phyloP scores from a whole-genome alignment of 2,888 invertebrate species.

The Drosophila mimetica region DNA sequence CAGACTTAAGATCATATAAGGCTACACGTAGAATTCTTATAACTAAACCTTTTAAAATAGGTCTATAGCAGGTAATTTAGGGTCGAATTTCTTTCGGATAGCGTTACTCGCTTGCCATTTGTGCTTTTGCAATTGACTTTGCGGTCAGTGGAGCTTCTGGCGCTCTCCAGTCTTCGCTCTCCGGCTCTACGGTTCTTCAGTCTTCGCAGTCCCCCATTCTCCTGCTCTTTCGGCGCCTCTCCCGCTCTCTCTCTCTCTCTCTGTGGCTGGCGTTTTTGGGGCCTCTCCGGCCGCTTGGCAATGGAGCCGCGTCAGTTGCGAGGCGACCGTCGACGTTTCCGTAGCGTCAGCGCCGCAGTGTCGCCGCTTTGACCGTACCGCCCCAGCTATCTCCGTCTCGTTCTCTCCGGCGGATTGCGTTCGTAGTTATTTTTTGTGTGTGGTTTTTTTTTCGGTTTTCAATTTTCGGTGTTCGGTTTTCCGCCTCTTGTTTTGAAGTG shows the following conservation, averaged over 20 bases:
- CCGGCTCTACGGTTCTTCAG: background rate
- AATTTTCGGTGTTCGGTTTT: slow-evolving; percentile 13
- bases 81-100: background rate
- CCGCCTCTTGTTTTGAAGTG: slow-evolving; percentile 35
- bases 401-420: slow-evolving; percentile 13
- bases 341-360: slow-evolving; percentile 45
- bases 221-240: background rate
- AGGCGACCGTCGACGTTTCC: slow-evolving; percentile 72
- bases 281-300: slow-evolving; percentile 18
- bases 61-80: no score
- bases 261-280: slow-evolving; percentile 4
- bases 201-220: background rate
- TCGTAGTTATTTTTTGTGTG: background rate
- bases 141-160: slow-evolving; percentile 4
- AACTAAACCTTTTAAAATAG: no score
- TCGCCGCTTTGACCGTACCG: slow-evolving; percentile 25
- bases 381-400: slow-evolving; percentile 6
- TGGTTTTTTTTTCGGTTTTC: background rate
- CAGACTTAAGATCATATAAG: no score
- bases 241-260: slow-evolving; percentile 12
- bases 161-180: slow-evolving; percentile 1
- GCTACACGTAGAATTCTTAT: no score
- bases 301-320: slow-evolving; percentile 63
- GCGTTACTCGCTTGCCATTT: background rate
- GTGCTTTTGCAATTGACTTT: slow-evolving; percentile 5